Evolutionary conservation across 2,113 vertebrate genomes (phyloP), one percentile per base, ranked within the genome.

Genomic region (Chloropsis hardwickii): DNA sequence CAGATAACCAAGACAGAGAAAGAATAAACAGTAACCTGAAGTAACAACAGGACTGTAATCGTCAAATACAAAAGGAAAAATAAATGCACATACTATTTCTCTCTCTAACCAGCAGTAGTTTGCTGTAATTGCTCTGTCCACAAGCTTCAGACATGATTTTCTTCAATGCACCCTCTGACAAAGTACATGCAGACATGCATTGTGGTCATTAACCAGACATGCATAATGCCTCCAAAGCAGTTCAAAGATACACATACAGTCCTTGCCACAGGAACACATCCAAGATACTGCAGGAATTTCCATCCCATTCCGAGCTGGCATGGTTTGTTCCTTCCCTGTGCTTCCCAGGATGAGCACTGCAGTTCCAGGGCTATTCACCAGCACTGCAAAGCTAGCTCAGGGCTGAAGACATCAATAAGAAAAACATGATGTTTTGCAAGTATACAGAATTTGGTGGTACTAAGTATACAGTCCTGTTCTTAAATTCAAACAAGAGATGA

Each of bases 281-380:
- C 37, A 47, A 39, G 23, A 9, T 28, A 12, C 0, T 25, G 8
- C 21, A 35, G 13, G 53, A 62, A 57, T 5, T 56, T 7, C 0
- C 11, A 23, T 61, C 11, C 31, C 28, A 44, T 31, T 14, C 25
- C 45, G n/a, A 2, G 2, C 18, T 21, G 37, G 24, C 66, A 3
- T 0, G 3, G 2, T 12, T 15, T 27, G 2, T 22, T 61, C 25
- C 18, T 6, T 42, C 16, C 11, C 33, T 1, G 0, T 9, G 19
- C 14, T 71, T 50, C 44, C 33, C 33, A 45, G 33, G 14, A 29
- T 5, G 22, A 66, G 44, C 28, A 24, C 14, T 23, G 25, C 22
- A 29, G 1, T 9, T 29, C 48, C 58, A 71, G 27, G 7, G 12
- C 22, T n/a, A 6, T 13, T 28, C 29, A 40, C 3, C 39, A 62